Base-by-base conservation (phyloP, 1,140 invertebrate genomes). In the Drosophila aff. region DNA sequence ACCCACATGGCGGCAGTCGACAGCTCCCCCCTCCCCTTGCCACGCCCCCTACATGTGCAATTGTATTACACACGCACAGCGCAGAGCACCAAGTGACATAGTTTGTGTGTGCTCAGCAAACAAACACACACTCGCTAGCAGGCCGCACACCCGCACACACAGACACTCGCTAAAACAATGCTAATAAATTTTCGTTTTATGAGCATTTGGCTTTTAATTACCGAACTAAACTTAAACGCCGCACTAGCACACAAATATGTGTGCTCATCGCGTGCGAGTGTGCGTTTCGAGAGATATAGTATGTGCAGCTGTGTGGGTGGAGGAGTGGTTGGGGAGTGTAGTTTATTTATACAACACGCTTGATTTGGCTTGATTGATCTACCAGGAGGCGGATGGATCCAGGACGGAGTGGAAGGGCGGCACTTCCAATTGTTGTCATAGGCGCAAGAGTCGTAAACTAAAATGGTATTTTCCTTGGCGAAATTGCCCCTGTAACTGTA, bases 171-270 rank as follows among this genome's bases (percentile, higher is more conserved):
- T 71, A 64, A 63, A 63, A 72, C 76, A 79, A 79, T 79, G 76
- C 76, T 79, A 79, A 79, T 79, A 79, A 79, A 79, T 79, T 79
- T 72, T 72, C 67, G 68, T 79, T 79, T 79, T 79, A 79, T 79
- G 76, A 72, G 76, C 75, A 79, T 79, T 79, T 64, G 76, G 67
- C 76, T 79, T 79, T 79, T 79, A 79, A 79, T 79, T 79, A 79
- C 76, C 76, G 76, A 79, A 79, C 76, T 79, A 79, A 79, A 79
- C 76, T 79, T 72, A 79, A 79, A 79, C 66, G 76, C 75, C 75
- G 71, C 71, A 66, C 82, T 58, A 76, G 40, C 47, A 81, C 50
- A 80, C 55, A 80, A 47, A 61, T 53, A 73, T 62, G 55, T 49
- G 53, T 49, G 41, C 55, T n/a, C 63, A 18, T 59, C 55, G 69